Evolutionary conservation across 1,140 invertebrate genomes (phyloP), one percentile per base, ranked within the genome.

Genomic region (Zelostemma sp.): DNA sequence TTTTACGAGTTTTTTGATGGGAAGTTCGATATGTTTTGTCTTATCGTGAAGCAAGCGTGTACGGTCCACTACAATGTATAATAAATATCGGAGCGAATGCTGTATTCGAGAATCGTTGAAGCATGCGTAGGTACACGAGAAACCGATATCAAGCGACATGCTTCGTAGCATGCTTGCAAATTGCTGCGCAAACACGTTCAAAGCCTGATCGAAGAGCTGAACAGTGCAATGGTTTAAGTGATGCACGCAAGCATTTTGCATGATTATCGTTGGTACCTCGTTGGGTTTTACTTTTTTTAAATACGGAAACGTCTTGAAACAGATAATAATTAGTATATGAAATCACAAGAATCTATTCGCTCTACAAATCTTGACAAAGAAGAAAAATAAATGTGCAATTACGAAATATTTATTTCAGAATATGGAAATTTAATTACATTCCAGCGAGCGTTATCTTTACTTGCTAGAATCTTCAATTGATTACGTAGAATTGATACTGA

Each of bases 51-150:
- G n/a, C 35, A 38, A 38, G 35, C 35, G 35, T 38, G 35, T 14
- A 38, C n/a, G 35, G 35, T 3, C 35, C 35, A 5, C 14, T 38
- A 50, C 46, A 56, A 11, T 21, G 17, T 43, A 49, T 25, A 31
- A 53, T 63, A 43, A 63, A 63, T 63, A 63, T 63, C 31, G 41
- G 46, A 43, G 35, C 19, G 51, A 43, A 15, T 33, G 53, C 47
- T 49, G 46, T 49, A 63, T 1, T 21, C 11, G 40, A 35, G 48
- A 28, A 48, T 62, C 59, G 50, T 53, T 62, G 51, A 33, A 53
- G 46, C 35, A 38, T 38, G 35, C 35, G 35, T 38, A 62, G 45
- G 50, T 49, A 46, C 50, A 62, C 43, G 41, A 53, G 41, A 53
- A 47, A 35, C 41, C 19, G 43, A 41, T 60, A 60, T 60, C 57